These are phyloP conservation scores for Panagrolaimus sp. DNA, from an alignment of 1,140 invertebrate species.

Conservation along the genomic window DNA sequence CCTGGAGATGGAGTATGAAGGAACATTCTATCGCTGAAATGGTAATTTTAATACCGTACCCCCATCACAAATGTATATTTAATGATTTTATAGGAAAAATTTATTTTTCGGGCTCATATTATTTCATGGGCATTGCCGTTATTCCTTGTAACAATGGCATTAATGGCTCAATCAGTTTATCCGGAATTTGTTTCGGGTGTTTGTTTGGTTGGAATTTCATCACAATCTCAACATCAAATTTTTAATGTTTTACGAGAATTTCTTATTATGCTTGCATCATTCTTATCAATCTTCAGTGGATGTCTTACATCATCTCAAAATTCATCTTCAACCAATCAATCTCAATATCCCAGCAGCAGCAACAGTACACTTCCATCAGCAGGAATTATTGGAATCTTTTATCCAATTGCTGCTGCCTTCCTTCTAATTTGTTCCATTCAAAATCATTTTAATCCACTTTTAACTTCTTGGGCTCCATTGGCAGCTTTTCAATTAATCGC, in stretches of 20 bases:
- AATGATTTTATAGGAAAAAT: conserved; percentile 7
- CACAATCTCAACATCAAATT: conserved; percentile 21
- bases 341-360: not conserved
- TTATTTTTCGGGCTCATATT: conserved; percentile 31
- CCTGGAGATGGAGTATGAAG: conserved; percentile 26
- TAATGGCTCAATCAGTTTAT: conserved; percentile 33
- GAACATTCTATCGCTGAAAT: conserved; percentile 21
- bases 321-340: not conserved
- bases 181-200: conserved; percentile 33
- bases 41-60: not conserved
- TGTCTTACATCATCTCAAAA: conserved; percentile 15
- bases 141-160: conserved; percentile 25
- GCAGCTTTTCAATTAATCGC: conserved; percentile 19
- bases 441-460: conserved; percentile 15
- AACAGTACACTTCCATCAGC: conserved; percentile 17
- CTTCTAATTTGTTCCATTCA: conserved; percentile 17
- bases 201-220: conserved; percentile 28
- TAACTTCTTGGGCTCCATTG: conserved; percentile 5
- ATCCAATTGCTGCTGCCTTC: conserved; percentile 13
- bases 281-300: conserved; percentile 17
- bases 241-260: conserved; percentile 25
- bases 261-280: conserved; percentile 19
- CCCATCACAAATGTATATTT: too few species aligned
- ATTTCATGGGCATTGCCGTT: conserved; percentile 30
- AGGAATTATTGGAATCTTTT: conserved; percentile 14